Base-by-base conservation (phyloP, 2,113 vertebrate genomes). In the Corythaeola cristata region DNA sequence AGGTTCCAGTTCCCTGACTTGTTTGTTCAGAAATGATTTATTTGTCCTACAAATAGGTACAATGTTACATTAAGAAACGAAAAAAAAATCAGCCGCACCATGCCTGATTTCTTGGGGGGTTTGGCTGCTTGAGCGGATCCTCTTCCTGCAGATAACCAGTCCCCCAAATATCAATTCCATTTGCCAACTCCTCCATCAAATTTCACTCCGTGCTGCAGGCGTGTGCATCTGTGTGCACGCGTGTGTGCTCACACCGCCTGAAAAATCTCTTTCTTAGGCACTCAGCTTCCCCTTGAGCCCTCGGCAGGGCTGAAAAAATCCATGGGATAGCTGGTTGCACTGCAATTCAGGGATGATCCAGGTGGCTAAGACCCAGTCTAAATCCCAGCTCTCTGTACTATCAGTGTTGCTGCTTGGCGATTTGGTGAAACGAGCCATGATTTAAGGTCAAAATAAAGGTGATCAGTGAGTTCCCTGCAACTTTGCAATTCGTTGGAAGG, bases 21-120 rank as follows among this genome's bases (percentile, higher is more conserved):
- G 53, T 93, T 94, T 96, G 73, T 69, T 89, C 86, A 73, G 80
- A 85, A 93, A 64, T 33, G 37, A 82, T 83, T 89, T 94, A 79
- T 87, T 85, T 87, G 53, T 60, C 58, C 69, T 68, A 32, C 89
- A 88, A 85, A 78, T 32, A 82, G 53, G 75, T 81, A 77, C 20
- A 66, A 41, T 23, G 58, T 81, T 75, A 81, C 81, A 86, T 49
- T 73, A 89, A 81, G 47, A 81, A 78, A 68, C 13, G 12, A 52
- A n/a, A 37, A 56, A 44, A 44, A 10, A 18, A 20, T 2, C 15
- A 56, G 27, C 32, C 0, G 0, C 44, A 39, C 17, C 26, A 11
- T 33, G 49, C 35, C 41, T 60, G 55, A 75, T 59, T 93, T 69
- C 75, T 68, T 23, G 75, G 72, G 68, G 41, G 53, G 64, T 69